phyloP scores from a whole-genome alignment of 2,888 invertebrate genomes.

The Venusia cambrica region DNA sequence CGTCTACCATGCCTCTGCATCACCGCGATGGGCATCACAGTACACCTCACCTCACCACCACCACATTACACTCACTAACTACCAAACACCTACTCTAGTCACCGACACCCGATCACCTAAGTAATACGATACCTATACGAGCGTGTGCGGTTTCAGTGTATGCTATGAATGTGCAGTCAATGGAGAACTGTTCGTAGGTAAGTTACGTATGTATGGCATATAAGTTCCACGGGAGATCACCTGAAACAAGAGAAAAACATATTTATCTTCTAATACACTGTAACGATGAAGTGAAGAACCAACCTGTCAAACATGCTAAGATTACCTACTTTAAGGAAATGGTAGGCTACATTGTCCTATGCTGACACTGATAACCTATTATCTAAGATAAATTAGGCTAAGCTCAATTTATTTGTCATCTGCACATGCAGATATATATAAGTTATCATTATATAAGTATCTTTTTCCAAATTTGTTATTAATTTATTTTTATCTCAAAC shows the following conservation, averaged over 20 bases:
- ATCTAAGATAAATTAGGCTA: no score
- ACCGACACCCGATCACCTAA: constrained; percentile 51
- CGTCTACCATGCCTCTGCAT: constrained; percentile 80
- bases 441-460: no score
- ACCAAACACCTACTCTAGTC: constrained; percentile 46
- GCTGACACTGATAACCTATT: no score
- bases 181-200: constrained; percentile 11
- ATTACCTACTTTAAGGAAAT: no score
- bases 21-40: constrained; percentile 73
- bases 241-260: constrained; percentile 32
- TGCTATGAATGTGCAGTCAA: constrained; percentile 12
- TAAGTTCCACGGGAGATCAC: constrained; percentile 12
- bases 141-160: constrained; percentile 30
- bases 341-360: no score
- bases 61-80: constrained; percentile 53
- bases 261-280: no score
- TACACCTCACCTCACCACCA: constrained; percentile 52
- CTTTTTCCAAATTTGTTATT: no score
- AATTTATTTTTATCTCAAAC: no score
- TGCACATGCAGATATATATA: no score
- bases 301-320: no score
- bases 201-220: constrained; percentile 1
- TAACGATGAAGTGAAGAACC: no score
- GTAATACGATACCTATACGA: constrained; percentile 34
- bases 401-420: no score